phyloP scores from a whole-genome alignment of 64 coral and sea anemone genomes.

The Dendrophyllia cribrosa region DNA sequence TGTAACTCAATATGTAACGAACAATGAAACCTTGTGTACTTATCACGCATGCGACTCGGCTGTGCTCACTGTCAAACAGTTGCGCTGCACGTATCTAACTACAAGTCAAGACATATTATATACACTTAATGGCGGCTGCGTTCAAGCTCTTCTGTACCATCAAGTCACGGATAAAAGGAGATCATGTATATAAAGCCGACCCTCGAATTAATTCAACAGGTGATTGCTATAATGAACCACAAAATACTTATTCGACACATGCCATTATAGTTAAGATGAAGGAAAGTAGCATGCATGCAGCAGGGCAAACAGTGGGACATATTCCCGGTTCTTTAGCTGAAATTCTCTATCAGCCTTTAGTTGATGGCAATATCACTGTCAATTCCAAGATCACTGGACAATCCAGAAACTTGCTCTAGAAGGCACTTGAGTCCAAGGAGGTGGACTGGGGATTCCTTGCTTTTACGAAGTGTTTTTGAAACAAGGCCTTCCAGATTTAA shows the following conservation, averaged over 20 bases:
- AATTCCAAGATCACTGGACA: slow-evolving; percentile 29
- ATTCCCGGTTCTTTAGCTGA: slow-evolving; percentile 19
- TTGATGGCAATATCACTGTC: slow-evolving; percentile 8
- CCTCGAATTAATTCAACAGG: slow-evolving; percentile 19
- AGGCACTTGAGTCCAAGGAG: slow-evolving; percentile 34
- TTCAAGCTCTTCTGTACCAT: slow-evolving; percentile 33
- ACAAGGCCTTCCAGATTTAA: slow-evolving; percentile 10
- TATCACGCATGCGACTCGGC: background rate
- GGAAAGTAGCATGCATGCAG: background rate
- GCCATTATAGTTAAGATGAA: background rate
- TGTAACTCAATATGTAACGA: background rate
- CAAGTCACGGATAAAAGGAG: slow-evolving; percentile 27
- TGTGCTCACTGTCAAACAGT: too few species aligned
- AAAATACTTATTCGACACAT: background rate
- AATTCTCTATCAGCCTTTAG: slow-evolving; percentile 26
- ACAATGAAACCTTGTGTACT: background rate
- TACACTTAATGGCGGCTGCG: slow-evolving; percentile 32
- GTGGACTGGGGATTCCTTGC: slow-evolving; percentile 15
- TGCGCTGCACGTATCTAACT: background rate
- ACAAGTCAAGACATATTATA: background rate
- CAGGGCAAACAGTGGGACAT: slow-evolving; percentile 25
- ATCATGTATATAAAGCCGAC: slow-evolving; percentile 14
- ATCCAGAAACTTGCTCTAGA: slow-evolving; percentile 41
- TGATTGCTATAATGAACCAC: background rate
- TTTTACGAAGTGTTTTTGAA: background rate